Percentiles rank a stretch among this genome's conserved stretches.
phyloP scores from a whole-genome alignment of 2,113 vertebrate genomes.

The Rhinoderma darwinii region DNA sequence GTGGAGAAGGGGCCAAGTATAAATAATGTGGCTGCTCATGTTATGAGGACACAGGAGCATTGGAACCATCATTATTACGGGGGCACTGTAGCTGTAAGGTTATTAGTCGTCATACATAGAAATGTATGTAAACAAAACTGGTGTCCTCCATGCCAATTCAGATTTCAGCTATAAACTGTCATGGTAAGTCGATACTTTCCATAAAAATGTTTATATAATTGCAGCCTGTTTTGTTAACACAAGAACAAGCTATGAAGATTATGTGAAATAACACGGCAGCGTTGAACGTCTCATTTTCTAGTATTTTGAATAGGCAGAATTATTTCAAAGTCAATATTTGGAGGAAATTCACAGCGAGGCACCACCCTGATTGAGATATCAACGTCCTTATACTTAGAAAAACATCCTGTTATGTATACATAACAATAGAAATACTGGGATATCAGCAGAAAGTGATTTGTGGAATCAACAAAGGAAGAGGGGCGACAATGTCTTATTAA shows the following conservation, averaged over 20 bases:
- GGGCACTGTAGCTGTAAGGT: no score
- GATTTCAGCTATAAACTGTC: no score
- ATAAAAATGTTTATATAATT: neutral
- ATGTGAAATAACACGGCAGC: neutral
- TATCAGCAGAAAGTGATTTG: constrained; percentile 17
- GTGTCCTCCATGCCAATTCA: no score
- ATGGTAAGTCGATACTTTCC: neutral
- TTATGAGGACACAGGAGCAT: no score
- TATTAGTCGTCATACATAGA: no score
- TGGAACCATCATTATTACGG: no score
- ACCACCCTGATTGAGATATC: constrained; percentile 51
- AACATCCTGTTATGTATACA: constrained; percentile 52
- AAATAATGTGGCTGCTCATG: no score
- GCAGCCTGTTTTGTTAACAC: no score
- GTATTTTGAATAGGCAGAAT: constrained; percentile 25
- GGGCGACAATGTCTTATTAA: neutral
- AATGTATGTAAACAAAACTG: no score
- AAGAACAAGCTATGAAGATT: neutral
- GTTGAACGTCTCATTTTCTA: neutral
- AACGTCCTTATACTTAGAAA: constrained; percentile 16
- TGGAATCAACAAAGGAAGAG: neutral
- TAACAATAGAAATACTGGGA: constrained; percentile 23
- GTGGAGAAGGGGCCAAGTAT: no score
- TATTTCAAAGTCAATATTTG: constrained; percentile 41
- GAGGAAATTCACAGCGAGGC: constrained; percentile 48